Conservation (phyloP, 1,140 invertebrate genomes). For the Drosophila kepulauana region DNA sequence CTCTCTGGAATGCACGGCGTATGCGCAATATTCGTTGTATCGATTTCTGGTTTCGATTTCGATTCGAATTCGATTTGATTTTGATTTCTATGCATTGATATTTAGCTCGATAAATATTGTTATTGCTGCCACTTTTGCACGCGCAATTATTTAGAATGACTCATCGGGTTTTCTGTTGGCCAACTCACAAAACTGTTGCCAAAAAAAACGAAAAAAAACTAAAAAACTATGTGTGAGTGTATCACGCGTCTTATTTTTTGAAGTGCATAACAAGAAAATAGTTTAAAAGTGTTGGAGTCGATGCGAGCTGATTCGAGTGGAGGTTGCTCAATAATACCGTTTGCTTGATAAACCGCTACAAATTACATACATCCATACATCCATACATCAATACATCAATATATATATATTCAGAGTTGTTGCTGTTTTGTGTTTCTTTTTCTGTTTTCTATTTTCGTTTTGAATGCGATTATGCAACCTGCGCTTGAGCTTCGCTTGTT, state of each 20-base stretch:
- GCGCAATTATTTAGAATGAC: conserved; percentile 79
- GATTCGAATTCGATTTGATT: conserved; percentile 12
- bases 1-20: conserved; percentile 71
- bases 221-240: conserved; percentile 11
- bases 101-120: conserved; percentile 71
- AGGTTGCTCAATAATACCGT: conserved; percentile 79
- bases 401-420: conserved; percentile 15
- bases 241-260: conserved; percentile 36
- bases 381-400: conserved; percentile 69
- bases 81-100: conserved; percentile 48
- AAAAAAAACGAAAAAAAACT: conserved; percentile 51
- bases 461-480: conserved; percentile 65
- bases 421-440: conserved; percentile 39
- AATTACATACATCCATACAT: conserved; percentile 63
- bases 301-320: conserved; percentile 56
- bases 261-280: conserved; percentile 78
- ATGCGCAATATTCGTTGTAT: conserved; percentile 57
- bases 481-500: conserved; percentile 52
- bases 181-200: conserved; percentile 55
- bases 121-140: conserved; percentile 60
- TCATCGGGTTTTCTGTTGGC: conserved; percentile 70
- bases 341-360: conserved; percentile 80
- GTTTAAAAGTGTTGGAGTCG: conserved; percentile 73
- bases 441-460: conserved; percentile 76
- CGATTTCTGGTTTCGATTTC: conserved; percentile 24